Base-by-base conservation (phyloP, 2,797 vertebrate genomes). In the Chaunax sp. region DNA sequence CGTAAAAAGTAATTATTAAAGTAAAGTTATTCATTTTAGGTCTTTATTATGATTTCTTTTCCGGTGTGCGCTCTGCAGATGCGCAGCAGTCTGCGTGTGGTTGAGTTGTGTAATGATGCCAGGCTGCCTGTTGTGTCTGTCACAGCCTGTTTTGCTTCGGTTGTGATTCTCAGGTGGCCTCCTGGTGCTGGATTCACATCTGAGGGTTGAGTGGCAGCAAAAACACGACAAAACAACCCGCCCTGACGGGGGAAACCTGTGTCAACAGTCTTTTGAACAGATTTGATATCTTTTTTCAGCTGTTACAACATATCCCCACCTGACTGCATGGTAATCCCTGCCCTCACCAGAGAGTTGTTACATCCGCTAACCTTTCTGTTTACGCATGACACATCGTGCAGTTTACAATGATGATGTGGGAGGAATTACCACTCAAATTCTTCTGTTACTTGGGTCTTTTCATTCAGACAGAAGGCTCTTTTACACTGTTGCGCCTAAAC, bases 231-330 rank as follows among this genome's bases (percentile, higher is more conserved):
- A 30, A 30, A 35, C 33, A 7, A 10, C 12, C 44, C 73, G 68
- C n/a, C n/a, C n/a, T 11, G 54, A 47, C 64, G 75, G 53, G 28
- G 28, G 19, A 71, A 54, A 77, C 72, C 57, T 80, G 74, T 72
- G 69, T 80, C 74, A 81, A 56, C 69, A 68, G 47, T 35, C 38
- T 58, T 67, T 10, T 35, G 12, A 35, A 9, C 7, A 10, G 33
- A 8, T 11, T 35, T 2, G 8, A 35, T 30, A 30, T 30, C 28
- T 30, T 30, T 30, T 30, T 30, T 30, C 28, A 30, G 28, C 28
- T 30, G 28, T 30, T 30, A 5, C 28, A 30, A 30, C 28, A 30
- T 30, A 30, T 6, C 28, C 28, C 33, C 33, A 35, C 5, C 28
- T 35, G 33, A 8, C 33, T n/a, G n/a, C n/a, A n/a, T n/a, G n/a